These are phyloP conservation scores for Arion vulgaris DNA, from an alignment of 1,140 invertebrate species.

Conservation along the genomic window DNA sequence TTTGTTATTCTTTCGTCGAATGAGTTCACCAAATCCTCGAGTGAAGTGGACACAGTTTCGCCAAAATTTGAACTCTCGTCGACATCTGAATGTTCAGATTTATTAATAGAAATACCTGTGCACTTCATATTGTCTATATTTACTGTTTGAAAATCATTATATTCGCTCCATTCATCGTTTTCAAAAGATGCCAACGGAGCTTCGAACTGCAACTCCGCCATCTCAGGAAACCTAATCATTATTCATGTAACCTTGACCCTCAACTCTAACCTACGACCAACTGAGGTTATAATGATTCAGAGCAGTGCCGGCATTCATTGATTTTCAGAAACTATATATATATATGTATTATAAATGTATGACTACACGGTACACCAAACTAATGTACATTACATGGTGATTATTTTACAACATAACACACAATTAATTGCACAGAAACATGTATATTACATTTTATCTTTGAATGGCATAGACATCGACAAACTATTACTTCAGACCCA, in stretches of 20 bases:
- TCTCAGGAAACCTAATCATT: constrained; percentile 73
- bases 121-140: constrained; percentile 78
- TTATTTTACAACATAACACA: no score
- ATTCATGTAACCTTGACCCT: constrained; percentile 44
- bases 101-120: constrained; percentile 67
- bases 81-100: background rate
- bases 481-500: no score
- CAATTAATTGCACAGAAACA: no score
- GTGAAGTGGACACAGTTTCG: constrained; percentile 92
- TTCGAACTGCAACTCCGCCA: constrained; percentile 97
- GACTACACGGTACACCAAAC: no score
- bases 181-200: constrained; percentile 95
- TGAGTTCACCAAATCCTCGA: constrained; percentile 98
- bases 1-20: constrained; percentile 99
- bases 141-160: constrained; percentile 74
- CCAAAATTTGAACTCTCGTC: constrained; percentile 78
- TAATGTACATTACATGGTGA: no score
- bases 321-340: no score
- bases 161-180: constrained; percentile 75
- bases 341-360: no score
- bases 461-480: no score
- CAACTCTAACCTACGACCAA: background rate
- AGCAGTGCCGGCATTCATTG: no score
- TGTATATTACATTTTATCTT: no score
- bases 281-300: background rate